phyloP scores from a whole-genome alignment of 2,888 invertebrate genomes.

The Oasisia sp. region DNA sequence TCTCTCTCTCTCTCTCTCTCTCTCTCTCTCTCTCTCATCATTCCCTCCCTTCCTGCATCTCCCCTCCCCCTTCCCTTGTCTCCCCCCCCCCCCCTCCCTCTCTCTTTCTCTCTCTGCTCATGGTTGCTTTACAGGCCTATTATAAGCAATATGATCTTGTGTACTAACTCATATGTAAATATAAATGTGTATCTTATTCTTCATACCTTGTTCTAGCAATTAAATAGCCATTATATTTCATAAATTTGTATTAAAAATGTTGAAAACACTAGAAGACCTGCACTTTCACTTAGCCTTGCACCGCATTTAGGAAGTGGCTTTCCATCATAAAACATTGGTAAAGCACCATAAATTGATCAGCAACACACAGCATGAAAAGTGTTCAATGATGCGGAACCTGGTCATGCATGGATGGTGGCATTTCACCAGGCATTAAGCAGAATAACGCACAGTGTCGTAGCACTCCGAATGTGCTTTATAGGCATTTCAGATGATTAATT shows the following conservation, averaged over 20 bases:
- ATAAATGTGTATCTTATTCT: background rate
- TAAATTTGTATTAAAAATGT: background rate
- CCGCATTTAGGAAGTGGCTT: background rate
- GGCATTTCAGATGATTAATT: background rate
- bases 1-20: background rate
- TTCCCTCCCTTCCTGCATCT: background rate
- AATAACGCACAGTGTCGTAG: background rate
- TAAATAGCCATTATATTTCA: background rate
- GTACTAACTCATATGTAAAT: background rate
- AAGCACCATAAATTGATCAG: background rate
- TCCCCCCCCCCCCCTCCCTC: background rate
- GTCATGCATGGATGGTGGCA: slow-evolving; percentile 1
- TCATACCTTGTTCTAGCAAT: background rate
- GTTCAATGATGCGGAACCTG: background rate
- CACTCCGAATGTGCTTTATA: background rate
- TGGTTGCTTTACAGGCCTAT: background rate
- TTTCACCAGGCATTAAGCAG: background rate
- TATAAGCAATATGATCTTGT: background rate
- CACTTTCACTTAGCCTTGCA: background rate
- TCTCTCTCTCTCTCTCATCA: background rate
- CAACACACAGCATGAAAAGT: background rate
- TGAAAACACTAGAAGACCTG: background rate
- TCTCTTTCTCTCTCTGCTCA: slow-evolving; percentile 24
- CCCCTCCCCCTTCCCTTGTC: background rate
- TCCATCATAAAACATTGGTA: background rate